Percentiles rank a stretch among this genome's conserved stretches.
These are phyloP conservation scores for Intellagama lesueurii DNA, from an alignment of 2,797 vertebrate species.

Conservation along the genomic window DNA sequence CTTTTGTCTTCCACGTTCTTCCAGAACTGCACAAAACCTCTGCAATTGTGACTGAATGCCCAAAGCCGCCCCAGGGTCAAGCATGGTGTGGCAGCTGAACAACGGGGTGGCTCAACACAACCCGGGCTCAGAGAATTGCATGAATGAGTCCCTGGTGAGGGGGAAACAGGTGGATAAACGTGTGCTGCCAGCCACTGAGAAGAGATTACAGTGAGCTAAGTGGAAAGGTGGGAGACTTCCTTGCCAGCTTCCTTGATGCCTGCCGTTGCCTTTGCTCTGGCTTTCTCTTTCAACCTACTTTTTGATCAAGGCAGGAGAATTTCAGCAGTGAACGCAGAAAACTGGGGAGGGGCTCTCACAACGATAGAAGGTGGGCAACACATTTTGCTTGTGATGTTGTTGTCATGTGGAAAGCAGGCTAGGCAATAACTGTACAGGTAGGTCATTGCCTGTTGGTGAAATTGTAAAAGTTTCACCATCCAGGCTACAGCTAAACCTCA, in stretches of 20 bases:
- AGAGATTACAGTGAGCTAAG: background rate
- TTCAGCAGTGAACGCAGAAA: background rate
- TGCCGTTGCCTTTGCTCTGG: background rate
- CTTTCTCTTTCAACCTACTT: background rate
- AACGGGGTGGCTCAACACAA: background rate
- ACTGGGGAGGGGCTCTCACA: background rate
- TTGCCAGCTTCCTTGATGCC: background rate
- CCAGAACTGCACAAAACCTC: background rate
- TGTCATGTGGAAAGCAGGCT: background rate
- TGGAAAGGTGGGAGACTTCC: background rate
- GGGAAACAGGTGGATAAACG: background rate
- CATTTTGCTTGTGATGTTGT: background rate
- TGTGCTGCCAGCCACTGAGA: background rate
- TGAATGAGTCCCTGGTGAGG: background rate
- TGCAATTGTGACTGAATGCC: background rate
- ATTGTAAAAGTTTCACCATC: background rate
- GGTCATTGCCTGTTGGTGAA: background rate
- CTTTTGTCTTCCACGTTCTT: background rate
- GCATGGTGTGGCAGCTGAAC: background rate
- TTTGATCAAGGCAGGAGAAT: background rate
- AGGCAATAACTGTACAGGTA: background rate
- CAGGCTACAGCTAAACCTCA: background rate
- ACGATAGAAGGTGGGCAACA: no score
- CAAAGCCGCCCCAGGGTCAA: background rate
- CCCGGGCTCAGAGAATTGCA: background rate